Percentiles rank a stretch among this genome's conserved stretches.
phyloP scores from a whole-genome alignment of 2,888 invertebrate species.

The Tetranychus piercei region DNA sequence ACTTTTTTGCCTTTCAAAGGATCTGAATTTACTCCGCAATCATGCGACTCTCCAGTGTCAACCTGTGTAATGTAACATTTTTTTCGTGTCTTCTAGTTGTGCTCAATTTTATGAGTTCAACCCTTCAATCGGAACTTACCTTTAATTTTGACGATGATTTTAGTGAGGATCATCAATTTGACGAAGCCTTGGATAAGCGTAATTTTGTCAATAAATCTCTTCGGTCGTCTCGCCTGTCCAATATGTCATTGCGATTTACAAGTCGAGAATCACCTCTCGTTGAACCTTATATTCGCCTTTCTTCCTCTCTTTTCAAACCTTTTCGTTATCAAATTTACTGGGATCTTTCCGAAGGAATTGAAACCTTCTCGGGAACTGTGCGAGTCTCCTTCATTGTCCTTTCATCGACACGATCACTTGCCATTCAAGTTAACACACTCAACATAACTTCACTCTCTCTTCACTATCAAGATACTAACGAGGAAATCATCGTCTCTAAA shows the following conservation, averaged over 20 bases:
- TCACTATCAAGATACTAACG: neutral
- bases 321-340: neutral
- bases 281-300: neutral
- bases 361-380: neutral
- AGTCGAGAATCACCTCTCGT: neutral
- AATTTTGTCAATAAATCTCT: neutral
- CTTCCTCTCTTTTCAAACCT: neutral
- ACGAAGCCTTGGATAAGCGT: neutral
- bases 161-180: neutral
- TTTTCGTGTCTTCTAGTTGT: neutral
- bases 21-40: too few species aligned
- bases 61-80: neutral
- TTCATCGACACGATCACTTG: neutral
- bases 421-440: neutral
- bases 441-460: neutral
- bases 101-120: neutral
- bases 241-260: neutral
- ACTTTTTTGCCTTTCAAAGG: too few species aligned
- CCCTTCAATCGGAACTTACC: neutral
- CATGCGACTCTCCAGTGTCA: too few species aligned
- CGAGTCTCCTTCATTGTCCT: neutral
- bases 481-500: neutral
- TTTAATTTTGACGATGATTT: neutral
- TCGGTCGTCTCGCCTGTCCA: neutral
- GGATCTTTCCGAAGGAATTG: neutral